Evolutionary conservation across 2,797 vertebrate genomes (phyloP), one percentile per base, ranked within the genome.

Genomic region (Pampus argenteus): DNA sequence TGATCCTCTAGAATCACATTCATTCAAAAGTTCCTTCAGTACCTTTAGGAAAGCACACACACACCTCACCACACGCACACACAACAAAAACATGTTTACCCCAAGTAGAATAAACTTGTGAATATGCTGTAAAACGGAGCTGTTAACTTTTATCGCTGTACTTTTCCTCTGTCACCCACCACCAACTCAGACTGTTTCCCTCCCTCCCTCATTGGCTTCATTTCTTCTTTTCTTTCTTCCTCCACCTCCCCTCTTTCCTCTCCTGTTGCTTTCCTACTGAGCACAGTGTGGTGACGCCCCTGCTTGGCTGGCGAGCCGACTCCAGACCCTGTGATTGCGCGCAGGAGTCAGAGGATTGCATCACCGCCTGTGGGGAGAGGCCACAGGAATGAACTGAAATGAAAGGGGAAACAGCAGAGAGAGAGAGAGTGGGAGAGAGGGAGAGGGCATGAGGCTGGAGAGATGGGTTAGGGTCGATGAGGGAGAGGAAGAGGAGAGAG

Each of bases 271-370:
- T 90, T 89, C 89, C 84, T 84, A 82, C 86, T 51, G 84, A 83
- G 78, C 58, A 28, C 45, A 69, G 77, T 73, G 87, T n/a, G 88
- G 85, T 76, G 80, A 91, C 88, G 86, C 92, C 92, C 90, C 90
- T 87, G 85, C 89, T 88, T 79, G 78, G 85, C 88, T 78, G 81
- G 79, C 54, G 70, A 76, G 83, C 74, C 48, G 70, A 84, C 87
- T 88, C 86, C 90, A 90, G 90, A 87, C 84, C 86, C 88, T 87
- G 89, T 81, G 91, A 94, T 94, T 95, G 94, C 93, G 73, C 59
- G 73, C 91, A 87, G 90, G 88, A 93, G 91, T 91, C 76, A 28
- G 84, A 75, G 90, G 87, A 94, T 95, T 95, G 94, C 94, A 94
- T 95, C 94, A 95, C 91, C 82, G 92, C 82, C 83, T 86, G 92